Conservation (phyloP, 1,140 invertebrate genomes). For the Philaenus spumarius region DNA sequence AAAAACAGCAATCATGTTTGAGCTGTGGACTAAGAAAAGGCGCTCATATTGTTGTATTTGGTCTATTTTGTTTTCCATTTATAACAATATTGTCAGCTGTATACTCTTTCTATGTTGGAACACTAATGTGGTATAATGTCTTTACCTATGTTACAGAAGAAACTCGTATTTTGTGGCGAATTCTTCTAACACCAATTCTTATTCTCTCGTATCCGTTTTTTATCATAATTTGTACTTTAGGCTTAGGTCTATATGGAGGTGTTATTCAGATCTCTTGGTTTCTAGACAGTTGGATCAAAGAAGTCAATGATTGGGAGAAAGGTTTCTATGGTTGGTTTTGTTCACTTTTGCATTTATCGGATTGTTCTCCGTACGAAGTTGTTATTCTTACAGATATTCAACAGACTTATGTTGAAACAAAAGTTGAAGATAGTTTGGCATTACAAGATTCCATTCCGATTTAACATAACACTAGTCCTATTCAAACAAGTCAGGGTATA, state of each 20-base stretch:
- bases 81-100: constrained; percentile 52
- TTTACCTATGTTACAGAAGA: constrained; percentile 64
- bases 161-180: constrained; percentile 50
- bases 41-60: constrained; percentile 58
- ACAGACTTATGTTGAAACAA: constrained; percentile 7
- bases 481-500: too few relatives aligned
- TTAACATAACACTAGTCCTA: too few relatives aligned
- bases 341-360: constrained; percentile 54
- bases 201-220: constrained; percentile 65
- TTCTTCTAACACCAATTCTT: constrained; percentile 56
- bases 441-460: constrained; percentile 6
- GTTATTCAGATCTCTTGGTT: constrained; percentile 61
- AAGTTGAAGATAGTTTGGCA: neutral
- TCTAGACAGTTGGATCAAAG: constrained; percentile 58
- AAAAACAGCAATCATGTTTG: constrained; percentile 33
- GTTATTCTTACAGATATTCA: constrained; percentile 34
- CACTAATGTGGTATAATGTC: constrained; percentile 70
- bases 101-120: constrained; percentile 69
- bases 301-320: constrained; percentile 68
- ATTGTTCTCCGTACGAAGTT: constrained; percentile 62
- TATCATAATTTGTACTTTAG: constrained; percentile 56
- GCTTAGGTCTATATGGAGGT: constrained; percentile 58
- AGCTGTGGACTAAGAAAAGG: constrained; percentile 51
- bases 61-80: constrained; percentile 57
- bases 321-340: constrained; percentile 75